Percentiles rank a stretch among this genome's conserved stretches.
Evolutionary conservation across 2,797 vertebrate genomes (phyloP).

Genomic region (Spheniscus humboldti): DNA sequence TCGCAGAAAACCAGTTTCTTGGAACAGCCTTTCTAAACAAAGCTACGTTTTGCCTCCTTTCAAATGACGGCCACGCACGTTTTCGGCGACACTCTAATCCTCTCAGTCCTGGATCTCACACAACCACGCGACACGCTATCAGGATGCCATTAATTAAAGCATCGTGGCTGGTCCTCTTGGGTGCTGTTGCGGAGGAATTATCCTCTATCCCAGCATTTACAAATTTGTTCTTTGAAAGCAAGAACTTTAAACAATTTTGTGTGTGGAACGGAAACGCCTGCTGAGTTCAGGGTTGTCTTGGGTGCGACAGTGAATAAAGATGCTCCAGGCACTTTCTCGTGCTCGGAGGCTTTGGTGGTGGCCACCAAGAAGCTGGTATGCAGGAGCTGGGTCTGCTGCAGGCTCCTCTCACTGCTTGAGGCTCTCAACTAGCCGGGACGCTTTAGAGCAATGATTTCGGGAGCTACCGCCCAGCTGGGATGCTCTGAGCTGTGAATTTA

Average conservation of each 20-base stretch:
- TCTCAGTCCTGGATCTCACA: rapidly evolving
- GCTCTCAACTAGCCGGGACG: rapidly evolving
- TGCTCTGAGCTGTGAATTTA: neutral
- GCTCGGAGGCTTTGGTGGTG: neutral
- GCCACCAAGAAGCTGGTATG: neutral
- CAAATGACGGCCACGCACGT: rapidly evolving
- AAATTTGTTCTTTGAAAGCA: neutral
- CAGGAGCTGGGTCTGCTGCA: neutral
- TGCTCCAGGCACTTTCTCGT: rapidly evolving
- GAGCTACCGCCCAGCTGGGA: neutral
- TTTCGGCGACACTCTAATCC: neutral
- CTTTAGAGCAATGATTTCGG: neutral
- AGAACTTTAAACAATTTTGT: neutral
- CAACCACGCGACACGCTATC: rapidly evolving
- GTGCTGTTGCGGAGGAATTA: rapidly evolving
- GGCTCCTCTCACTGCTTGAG: rapidly evolving
- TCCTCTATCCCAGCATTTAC: neutral
- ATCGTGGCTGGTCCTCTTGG: neutral
- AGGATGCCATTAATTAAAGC: neutral
- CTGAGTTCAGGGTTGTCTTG: neutral
- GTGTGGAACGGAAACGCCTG: rapidly evolving
- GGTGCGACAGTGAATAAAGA: neutral
- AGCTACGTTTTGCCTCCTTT: neutral
- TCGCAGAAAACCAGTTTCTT: neutral
- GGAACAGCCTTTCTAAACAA: neutral